These are phyloP conservation scores for Spinibarbus caldwelli DNA, from an alignment of 2,797 vertebrate genomes.

Conservation along the genomic window DNA sequence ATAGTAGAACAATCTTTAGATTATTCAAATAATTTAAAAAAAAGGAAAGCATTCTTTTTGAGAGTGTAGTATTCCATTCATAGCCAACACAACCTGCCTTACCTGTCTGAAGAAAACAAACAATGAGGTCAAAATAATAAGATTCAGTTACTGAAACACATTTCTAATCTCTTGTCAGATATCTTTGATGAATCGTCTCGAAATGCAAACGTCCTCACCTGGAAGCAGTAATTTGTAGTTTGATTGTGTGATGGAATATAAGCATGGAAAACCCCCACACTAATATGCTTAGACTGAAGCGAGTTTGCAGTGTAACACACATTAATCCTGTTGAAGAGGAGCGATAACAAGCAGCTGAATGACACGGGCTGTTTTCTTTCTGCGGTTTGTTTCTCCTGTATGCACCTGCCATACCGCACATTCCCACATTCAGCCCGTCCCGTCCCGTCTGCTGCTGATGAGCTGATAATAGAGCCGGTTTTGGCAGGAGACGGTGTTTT, in stretches of 20 bases:
- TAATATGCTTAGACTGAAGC: not conserved
- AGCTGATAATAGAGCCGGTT: constrained; percentile 33
- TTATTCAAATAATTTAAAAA: no score
- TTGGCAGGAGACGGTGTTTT: constrained; percentile 2
- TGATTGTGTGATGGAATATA: not conserved
- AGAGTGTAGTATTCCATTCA: no score
- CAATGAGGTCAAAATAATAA: not conserved
- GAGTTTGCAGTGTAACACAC: not conserved
- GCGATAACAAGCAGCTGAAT: constrained; percentile 57
- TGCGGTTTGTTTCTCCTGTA: constrained; percentile 64
- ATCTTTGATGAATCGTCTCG: not conserved
- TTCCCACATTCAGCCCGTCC: constrained; percentile 31
- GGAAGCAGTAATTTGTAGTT: not conserved
- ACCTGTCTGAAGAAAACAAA: not conserved
- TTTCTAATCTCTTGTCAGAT: not conserved
- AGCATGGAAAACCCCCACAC: not conserved
- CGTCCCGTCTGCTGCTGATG: constrained; percentile 38
- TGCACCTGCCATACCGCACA: constrained; percentile 48
- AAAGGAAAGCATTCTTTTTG: no score
- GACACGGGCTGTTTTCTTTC: constrained; percentile 68
- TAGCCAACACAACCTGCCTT: not conserved
- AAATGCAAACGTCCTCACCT: not conserved
- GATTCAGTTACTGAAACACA: not conserved
- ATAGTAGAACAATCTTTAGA: no score
- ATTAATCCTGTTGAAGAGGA: constrained; percentile 39